Evolutionary conservation across 1,140 invertebrate species (phyloP).

Genomic region (Yoshiicerus persimilis): DNA sequence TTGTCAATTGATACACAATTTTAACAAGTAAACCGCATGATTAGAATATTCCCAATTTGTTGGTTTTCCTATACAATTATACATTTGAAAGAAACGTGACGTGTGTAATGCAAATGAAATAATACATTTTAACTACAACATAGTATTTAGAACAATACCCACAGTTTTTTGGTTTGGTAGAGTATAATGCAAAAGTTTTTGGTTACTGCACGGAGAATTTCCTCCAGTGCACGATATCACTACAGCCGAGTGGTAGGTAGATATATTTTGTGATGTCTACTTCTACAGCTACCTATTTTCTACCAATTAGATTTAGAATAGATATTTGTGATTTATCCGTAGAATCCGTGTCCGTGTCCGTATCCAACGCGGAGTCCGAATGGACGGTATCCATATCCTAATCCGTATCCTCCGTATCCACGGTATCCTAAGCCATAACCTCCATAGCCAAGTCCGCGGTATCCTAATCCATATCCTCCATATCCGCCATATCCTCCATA

Average conservation of each 20-base stretch:
- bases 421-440: neutral
- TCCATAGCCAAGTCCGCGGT: neutral
- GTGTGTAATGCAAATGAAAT: neutral
- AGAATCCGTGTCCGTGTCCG: neutral
- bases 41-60: neutral
- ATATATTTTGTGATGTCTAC: neutral
- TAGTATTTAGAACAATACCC: neutral
- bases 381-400: neutral
- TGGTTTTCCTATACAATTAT: neutral
- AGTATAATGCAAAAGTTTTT: neutral
- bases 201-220: neutral
- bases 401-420: slow-evolving; percentile 17
- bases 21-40: neutral
- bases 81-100: no score
- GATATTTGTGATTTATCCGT: neutral
- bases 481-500: neutral
- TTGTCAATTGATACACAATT: neutral
- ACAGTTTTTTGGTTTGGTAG: neutral
- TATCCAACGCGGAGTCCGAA: neutral
- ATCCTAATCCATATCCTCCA: neutral
- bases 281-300: neutral
- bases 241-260: neutral
- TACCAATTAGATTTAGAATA: neutral
- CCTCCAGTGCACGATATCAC: neutral
- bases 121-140: neutral